phyloP scores from a whole-genome alignment of 1,140 invertebrate species.

The Antheraea pernyi region DNA sequence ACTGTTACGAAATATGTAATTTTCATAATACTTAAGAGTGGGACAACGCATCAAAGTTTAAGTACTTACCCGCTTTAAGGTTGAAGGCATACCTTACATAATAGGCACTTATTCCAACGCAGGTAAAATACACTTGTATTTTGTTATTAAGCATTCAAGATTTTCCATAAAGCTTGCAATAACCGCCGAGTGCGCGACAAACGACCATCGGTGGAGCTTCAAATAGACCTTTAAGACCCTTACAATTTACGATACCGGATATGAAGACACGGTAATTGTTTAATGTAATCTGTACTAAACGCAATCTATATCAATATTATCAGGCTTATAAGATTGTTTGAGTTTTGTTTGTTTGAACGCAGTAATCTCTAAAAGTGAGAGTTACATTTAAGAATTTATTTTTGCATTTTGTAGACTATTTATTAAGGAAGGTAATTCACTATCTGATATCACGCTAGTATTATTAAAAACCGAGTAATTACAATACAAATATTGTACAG shows the following conservation, averaged over 20 bases:
- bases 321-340: no score
- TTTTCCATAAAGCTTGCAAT: not conserved
- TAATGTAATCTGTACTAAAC: not conserved
- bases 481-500: no score
- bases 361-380: no score
- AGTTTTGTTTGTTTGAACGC: no score
- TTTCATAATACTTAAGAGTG: not conserved
- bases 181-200: not conserved
- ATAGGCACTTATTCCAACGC: not conserved
- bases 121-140: slow-evolving; percentile 7
- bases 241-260: not conserved
- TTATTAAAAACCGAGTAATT: no score
- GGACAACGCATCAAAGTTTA: not conserved
- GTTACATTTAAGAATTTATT: no score
- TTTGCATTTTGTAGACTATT: no score
- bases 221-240: not conserved
- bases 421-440: no score
- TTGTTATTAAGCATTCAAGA: not conserved
- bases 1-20: not conserved
- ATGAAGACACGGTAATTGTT: not conserved
- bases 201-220: not conserved
- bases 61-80: not conserved
- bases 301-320: no score
- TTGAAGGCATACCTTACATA: slow-evolving; percentile 4
- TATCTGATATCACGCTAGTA: no score